A percentile compares a stretch with the other conserved stretches of the same genome.
Evolutionary conservation across 2,113 vertebrate species (phyloP).

Genomic region (Perca schrenkii): DNA sequence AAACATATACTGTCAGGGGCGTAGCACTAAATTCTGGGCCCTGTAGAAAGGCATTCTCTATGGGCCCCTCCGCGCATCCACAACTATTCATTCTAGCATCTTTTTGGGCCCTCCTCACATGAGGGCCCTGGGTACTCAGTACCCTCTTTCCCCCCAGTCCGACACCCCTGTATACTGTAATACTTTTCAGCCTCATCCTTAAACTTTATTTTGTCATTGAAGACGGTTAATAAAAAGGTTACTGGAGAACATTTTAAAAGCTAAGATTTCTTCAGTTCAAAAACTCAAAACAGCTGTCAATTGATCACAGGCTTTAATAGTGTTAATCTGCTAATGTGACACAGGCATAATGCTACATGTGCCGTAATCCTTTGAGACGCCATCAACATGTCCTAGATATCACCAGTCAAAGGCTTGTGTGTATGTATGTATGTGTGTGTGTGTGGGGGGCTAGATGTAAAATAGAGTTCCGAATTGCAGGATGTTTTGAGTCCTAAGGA

Average conservation of each 20-base stretch:
- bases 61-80: no score
- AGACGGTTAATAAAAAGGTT: neutral
- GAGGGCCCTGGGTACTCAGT: no score
- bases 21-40: no score
- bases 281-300: neutral
- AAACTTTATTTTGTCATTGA: neutral
- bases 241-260: neutral
- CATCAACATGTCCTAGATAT: neutral
- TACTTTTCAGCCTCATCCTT: neutral
- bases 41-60: no score
- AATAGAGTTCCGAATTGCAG: neutral
- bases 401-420: neutral
- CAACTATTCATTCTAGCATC: no score
- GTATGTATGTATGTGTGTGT: no score
- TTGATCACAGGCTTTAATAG: neutral
- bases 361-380: neutral
- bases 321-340: slow-evolving; percentile 13
- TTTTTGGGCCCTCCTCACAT: no score
- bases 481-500: neutral
- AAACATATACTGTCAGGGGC: neutral
- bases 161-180: neutral
- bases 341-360: neutral
- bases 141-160: no score
- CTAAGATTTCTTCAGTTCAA: neutral
- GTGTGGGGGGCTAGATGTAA: neutral